Percentiles rank a stretch among this genome's conserved stretches.
These are phyloP conservation scores for Mythimna albipuncta DNA, from an alignment of 2,888 invertebrate genomes.

Conservation along the genomic window DNA sequence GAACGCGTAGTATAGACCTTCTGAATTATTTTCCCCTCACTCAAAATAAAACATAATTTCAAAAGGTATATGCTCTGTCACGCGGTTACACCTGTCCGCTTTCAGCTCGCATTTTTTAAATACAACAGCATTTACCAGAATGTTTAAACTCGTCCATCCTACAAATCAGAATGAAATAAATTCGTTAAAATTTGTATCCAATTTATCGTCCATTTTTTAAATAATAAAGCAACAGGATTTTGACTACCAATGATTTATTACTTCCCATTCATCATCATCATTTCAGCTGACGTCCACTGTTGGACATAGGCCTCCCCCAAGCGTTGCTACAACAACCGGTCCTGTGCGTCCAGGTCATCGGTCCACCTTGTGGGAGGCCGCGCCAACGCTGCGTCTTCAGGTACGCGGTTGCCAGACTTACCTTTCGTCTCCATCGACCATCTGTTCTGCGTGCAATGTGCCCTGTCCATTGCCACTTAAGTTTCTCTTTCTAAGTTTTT, in stretches of 20 bases:
- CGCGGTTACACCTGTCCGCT: constrained; percentile 52
- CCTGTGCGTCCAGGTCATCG: too few species aligned
- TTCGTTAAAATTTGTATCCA: not conserved
- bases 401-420: too few species aligned
- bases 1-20: constrained; percentile 12
- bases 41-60: constrained; percentile 43
- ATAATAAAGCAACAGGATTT: constrained; percentile 11
- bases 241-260: not conserved
- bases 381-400: too few species aligned
- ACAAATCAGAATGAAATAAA: constrained; percentile 44
- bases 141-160: constrained; percentile 27
- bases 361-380: too few species aligned
- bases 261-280: not conserved
- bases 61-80: constrained; percentile 23
- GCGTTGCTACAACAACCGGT: too few species aligned
- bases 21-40: constrained; percentile 8
- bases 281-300: too few species aligned
- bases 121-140: constrained; percentile 28
- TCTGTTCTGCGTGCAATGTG: too few species aligned
- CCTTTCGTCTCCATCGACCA: too few species aligned
- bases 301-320: too few species aligned
- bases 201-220: constrained; percentile 3
- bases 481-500: not conserved
- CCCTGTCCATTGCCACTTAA: too few species aligned
- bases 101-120: constrained; percentile 44